Percentiles rank a stretch among this genome's conserved stretches.
phyloP scores from a whole-genome alignment of 2,113 vertebrate genomes.

The Corythornis madagascariensis region DNA sequence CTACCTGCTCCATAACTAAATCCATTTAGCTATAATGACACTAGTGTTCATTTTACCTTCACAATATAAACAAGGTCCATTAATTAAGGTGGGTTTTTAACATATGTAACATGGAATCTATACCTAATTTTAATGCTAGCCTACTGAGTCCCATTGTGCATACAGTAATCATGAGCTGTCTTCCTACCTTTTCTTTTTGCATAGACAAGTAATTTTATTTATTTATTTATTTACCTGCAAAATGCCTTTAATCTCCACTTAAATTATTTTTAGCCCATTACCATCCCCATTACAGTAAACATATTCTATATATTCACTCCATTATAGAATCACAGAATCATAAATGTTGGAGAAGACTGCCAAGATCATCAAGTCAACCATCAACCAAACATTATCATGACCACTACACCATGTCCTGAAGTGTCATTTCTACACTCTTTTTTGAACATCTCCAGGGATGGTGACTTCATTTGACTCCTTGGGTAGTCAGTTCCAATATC shows the following conservation, averaged over 20 bases:
- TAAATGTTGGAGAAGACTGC: too few relatives aligned
- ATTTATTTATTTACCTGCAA: not conserved
- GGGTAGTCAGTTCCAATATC: too few relatives aligned
- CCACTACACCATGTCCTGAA: too few relatives aligned
- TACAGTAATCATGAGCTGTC: accelerated
- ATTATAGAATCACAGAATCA: not conserved
- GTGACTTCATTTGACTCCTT: too few relatives aligned
- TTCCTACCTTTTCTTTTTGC: not conserved
- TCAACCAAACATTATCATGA: too few relatives aligned
- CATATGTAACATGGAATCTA: not conserved
- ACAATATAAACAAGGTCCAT: not conserved
- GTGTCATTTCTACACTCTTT: too few relatives aligned
- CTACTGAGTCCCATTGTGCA: not conserved
- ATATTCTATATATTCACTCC: not conserved
- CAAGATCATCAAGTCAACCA: too few relatives aligned
- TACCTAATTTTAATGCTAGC: not conserved
- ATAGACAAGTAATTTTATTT: not conserved
- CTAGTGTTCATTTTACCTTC: not conserved
- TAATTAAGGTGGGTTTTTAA: not conserved
- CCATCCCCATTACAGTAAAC: not conserved
- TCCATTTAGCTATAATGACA: not conserved
- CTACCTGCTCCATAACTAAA: not conserved
- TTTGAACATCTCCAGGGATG: too few relatives aligned
- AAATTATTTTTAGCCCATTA: not conserved
- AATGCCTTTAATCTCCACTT: not conserved